Evolutionary conservation across 2,797 vertebrate genomes (phyloP), one percentile per base, ranked within the genome.

Genomic region (Anolis apletophallus): DNA sequence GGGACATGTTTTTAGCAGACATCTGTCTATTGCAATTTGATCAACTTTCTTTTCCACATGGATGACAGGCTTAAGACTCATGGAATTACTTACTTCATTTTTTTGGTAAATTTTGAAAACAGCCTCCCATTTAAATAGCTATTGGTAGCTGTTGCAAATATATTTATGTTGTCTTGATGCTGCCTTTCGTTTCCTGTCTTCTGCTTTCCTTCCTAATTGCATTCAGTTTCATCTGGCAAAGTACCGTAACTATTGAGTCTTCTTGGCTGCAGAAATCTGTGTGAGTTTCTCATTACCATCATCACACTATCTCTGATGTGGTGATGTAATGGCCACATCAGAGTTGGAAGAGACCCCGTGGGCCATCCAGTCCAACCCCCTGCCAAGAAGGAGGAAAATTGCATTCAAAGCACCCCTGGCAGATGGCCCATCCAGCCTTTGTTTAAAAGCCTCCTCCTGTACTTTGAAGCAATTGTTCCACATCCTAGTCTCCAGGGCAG

Each of bases 1-100:
- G 86, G 64, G 85, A 89, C 75, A 84, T 91, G 91, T 82, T 88
- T 23, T 75, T 86, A 79, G 59, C 81, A 87, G 69, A 88, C 89
- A 92, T 86, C 85, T 89, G 89, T 85, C 77, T 91, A 57, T 52
- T 84, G 5, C 82, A 86, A 1, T 71, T 88, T 55, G 67, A 88
- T 87, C 75, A 92, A 17, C 54, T 34, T 0, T 55, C 78, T 73
- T 87, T 88, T 91, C 91, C 87, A 72, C 19, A 78, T 32, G 50
- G n/a, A n/a, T 64, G 21, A 57, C 16, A 71, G 32, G 40, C 40
- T 12, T 36, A n/a, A 77, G 67, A 36, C 61, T 64, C 61, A 29
- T 21, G n/a, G 54, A 77, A 46, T 5, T 46, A 52, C 29, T 23
- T 82, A 52, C 52, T 83, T 77, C 54, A 50, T 78, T 78, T 59